A percentile compares a stretch with the other conserved stretches of the same genome.
Conservation (phyloP, 2,888 invertebrate genomes). For the Mimachlamys varia region DNA sequence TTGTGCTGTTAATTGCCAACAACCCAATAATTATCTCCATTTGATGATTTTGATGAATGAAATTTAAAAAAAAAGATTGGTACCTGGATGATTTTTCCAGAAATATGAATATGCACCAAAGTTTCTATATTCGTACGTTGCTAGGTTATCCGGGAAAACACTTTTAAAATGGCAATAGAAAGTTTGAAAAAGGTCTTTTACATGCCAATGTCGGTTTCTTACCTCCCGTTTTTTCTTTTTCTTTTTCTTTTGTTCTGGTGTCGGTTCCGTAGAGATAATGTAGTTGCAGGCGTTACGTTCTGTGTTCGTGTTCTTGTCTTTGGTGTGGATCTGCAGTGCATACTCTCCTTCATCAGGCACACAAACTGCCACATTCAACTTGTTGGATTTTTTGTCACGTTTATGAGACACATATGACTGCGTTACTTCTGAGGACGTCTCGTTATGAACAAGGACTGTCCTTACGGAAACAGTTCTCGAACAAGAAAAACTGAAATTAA, state of each 20-base stretch:
- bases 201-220: neutral
- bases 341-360: slow-evolving; percentile 54
- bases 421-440: slow-evolving; percentile 40
- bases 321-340: slow-evolving; percentile 50
- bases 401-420: slow-evolving; percentile 40
- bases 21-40: no score
- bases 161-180: no score
- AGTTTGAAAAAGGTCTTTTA: no score
- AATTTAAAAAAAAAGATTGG: no score
- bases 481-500: slow-evolving; percentile 47
- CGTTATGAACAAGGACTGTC: slow-evolving; percentile 47
- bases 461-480: slow-evolving; percentile 38
- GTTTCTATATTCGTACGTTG: no score
- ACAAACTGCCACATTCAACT: slow-evolving; percentile 45
- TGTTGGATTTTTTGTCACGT: slow-evolving; percentile 36
- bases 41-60: no score
- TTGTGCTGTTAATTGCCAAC: no score
- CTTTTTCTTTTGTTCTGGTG: slow-evolving; percentile 47
- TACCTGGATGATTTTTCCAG: no score
- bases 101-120: no score
- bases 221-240: slow-evolving; percentile 48
- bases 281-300: slow-evolving; percentile 52
- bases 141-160: no score
- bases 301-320: slow-evolving; percentile 43
- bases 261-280: slow-evolving; percentile 46